Percentiles rank a stretch among this genome's conserved stretches.
phyloP scores from a whole-genome alignment of 2,888 invertebrate genomes.

The Acrobasis repandana region DNA sequence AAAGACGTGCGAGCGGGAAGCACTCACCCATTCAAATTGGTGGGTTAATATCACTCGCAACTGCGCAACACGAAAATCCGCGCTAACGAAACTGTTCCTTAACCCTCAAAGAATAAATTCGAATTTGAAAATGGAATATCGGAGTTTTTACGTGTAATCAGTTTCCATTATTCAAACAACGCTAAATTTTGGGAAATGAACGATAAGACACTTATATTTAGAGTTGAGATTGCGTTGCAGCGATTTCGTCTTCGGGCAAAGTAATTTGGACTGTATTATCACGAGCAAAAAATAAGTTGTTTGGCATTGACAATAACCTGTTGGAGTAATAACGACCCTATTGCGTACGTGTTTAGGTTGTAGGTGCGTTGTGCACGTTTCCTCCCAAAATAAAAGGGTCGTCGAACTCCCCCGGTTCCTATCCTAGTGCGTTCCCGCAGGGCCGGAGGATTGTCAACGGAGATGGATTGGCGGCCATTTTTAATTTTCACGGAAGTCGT shows the following conservation, averaged over 20 bases:
- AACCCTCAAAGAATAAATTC: background rate
- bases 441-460: constrained; percentile 10
- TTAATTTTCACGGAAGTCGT: constrained; percentile 8
- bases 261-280: constrained; percentile 15
- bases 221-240: constrained; percentile 1
- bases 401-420: constrained; percentile 10
- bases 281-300: constrained; percentile 8
- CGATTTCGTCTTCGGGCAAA: background rate
- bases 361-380: background rate
- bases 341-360: background rate
- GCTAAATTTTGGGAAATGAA: background rate
- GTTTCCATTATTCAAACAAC: constrained; percentile 4
- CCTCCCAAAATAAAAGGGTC: constrained; percentile 16
- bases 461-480: constrained; percentile 2
- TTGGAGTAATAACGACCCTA: background rate
- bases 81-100: constrained; percentile 8
- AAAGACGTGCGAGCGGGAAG: constrained; percentile 1
- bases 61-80: constrained; percentile 12
- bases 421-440: background rate
- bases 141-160: background rate
- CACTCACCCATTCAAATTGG: background rate
- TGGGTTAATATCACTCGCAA: background rate
- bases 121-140: constrained; percentile 2
- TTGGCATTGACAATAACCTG: background rate
- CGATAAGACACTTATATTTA: background rate